Base-by-base conservation (phyloP, 2,113 vertebrate species). In the Sinocyclocheilus rhinocerous region DNA sequence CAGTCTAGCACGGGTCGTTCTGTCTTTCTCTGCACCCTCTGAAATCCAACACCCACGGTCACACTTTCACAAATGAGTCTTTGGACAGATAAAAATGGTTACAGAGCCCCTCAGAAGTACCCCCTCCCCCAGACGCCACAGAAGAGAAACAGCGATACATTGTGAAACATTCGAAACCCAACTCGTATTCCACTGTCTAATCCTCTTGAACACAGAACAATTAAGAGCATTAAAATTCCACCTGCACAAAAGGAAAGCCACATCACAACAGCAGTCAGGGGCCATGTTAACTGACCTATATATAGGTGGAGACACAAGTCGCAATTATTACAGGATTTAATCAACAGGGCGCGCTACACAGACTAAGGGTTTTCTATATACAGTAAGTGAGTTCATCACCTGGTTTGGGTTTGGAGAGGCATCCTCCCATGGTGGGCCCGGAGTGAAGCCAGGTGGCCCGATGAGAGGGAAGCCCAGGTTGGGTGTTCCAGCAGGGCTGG, bases 321-420 rank as follows among this genome's bases (percentile, higher is more conserved):
- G 77, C 86, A 84, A 87, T 84, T 84, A 86, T 88, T 88, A 79
- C 18, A 76, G 89, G 24, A 75, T 85, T 20, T 89, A 73, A 69
- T 18, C 65, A 36, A 69, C 6, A 7, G 65, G 48, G 33, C 52
- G 39, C 22, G 16, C 39, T 39, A 55, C 29, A 55, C 12, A 5
- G 12, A 33, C 39, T 52, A 22, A 18, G 65, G 65, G 39, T 13
- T 75, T 57, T 86, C 52, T 52, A 29, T 33, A 59, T 12, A 15
- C 65, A 3, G 11, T 59, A 15, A 65, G 20, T 36, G 72, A 55
- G 67, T 45, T 55, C 39, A 77, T 95, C 93, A 97, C 98, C 98
- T 98, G 97, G 96, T 92, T 99, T 99, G 91, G 97, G 96, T 94
- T 98, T 99, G 93, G 98, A 98, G 96, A 99, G 97, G 93, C 98